phyloP scores from a whole-genome alignment of 1,140 invertebrate species.

The Marisa cornuarietis region DNA sequence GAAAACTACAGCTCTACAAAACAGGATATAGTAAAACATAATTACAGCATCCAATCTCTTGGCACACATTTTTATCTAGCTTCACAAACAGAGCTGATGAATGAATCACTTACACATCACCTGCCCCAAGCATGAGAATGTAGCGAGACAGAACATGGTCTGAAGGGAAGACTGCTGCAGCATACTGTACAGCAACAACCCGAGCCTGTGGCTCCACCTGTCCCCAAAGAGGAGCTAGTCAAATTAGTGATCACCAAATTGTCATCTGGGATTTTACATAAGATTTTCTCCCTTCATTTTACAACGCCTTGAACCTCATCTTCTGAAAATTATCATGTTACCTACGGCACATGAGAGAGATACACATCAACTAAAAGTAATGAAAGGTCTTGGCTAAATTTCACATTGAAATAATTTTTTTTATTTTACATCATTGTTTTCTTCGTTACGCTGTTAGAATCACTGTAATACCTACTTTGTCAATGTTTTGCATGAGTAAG shows the following conservation, averaged over 20 bases:
- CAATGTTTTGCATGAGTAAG: constrained; percentile 69
- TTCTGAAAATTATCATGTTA: no score
- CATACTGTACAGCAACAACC: constrained; percentile 84
- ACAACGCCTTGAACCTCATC: no score
- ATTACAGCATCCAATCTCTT: background rate
- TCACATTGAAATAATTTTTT: no score
- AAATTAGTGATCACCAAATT: background rate
- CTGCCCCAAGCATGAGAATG: constrained; percentile 83
- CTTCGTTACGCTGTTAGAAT: background rate
- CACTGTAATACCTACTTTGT: constrained; percentile 53
- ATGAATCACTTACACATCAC: constrained; percentile 75
- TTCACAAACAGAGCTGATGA: background rate
- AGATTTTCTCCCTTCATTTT: no score
- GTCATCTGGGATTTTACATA: no score
- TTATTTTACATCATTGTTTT: background rate
- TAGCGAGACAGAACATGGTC: constrained; percentile 85
- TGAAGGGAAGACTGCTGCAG: constrained; percentile 81
- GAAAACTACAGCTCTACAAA: background rate
- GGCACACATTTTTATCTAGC: background rate
- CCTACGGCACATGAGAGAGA: no score
- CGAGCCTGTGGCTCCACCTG: constrained; percentile 75
- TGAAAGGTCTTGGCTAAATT: no score
- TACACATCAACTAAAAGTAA: no score
- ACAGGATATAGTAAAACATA: background rate
- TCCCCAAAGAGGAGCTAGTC: no score